Conservation (phyloP, 2,888 invertebrate genomes). For the Ophonus ardosiacus region DNA sequence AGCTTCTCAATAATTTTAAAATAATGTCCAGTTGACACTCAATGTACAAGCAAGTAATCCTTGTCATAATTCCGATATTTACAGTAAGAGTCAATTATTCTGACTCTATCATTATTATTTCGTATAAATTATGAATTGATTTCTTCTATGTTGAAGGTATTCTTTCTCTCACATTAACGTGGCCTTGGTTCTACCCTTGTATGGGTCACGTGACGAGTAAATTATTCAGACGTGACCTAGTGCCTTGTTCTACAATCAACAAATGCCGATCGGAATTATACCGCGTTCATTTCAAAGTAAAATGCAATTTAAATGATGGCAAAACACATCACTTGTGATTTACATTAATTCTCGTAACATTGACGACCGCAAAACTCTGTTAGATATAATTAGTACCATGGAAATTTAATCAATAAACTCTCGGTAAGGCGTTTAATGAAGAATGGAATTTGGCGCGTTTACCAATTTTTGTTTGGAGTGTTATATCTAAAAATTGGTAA, state of each 20-base stretch:
- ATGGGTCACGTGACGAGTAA: constrained; percentile 1
- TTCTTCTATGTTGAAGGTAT: background rate
- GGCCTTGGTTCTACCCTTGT: background rate
- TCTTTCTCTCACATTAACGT: background rate
- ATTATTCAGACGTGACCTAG: constrained; percentile 28
- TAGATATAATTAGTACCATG: background rate
- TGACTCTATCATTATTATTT: no score
- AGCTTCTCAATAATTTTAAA: no score
- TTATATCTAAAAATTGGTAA: background rate
- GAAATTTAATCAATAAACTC: no score
- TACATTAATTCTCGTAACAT: background rate
- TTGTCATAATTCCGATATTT: no score
- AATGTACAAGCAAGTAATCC: no score
- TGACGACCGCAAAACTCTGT: background rate
- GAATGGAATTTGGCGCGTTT: no score
- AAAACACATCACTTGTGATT: background rate
- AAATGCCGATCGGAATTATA: constrained; percentile 15
- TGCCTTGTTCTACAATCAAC: constrained; percentile 1
- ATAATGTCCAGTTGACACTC: no score
- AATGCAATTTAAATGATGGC: constrained; percentile 1
- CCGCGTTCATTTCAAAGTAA: background rate
- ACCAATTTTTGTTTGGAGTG: no score
- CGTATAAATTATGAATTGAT: no score
- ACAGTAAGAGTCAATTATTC: no score
- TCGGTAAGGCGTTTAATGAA: no score